Percentiles rank a stretch among this genome's conserved stretches.
phyloP scores from a whole-genome alignment of 2,888 invertebrate genomes.

The Drosophila paramelanica region DNA sequence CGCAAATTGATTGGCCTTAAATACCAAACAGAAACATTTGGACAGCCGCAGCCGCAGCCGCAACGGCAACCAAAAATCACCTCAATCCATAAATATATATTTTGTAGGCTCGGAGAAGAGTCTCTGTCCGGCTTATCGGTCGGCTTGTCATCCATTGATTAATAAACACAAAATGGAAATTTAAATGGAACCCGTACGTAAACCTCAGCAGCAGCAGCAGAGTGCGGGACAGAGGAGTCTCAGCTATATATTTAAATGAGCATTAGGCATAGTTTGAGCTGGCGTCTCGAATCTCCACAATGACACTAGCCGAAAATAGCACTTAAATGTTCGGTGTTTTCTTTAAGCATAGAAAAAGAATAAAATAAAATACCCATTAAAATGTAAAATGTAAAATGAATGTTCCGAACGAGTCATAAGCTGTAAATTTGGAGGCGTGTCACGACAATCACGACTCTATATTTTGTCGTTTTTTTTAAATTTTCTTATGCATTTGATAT shows the following conservation, averaged over 20 bases:
- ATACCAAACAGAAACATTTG: constrained; percentile 69
- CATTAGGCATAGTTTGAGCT: constrained; percentile 21
- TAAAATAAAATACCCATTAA: constrained; percentile 13
- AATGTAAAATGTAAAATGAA: background rate
- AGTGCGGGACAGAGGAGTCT: background rate
- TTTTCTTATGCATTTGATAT: background rate
- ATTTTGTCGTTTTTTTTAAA: background rate
- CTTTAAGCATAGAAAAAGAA: constrained; percentile 2
- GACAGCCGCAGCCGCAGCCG: constrained; percentile 49
- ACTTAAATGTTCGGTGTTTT: constrained; percentile 9
- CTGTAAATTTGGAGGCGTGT: constrained; percentile 3
- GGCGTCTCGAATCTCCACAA: constrained; percentile 30
- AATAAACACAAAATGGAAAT: constrained; percentile 77
- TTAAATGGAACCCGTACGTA: constrained; percentile 54
- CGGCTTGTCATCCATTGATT: constrained; percentile 68
- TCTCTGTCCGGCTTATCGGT: constrained; percentile 44
- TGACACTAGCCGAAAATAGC: constrained; percentile 22
- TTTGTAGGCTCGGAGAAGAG: constrained; percentile 24
- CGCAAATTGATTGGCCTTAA: constrained; percentile 72
- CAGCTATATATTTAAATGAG: constrained; percentile 55
- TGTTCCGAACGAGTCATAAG: background rate
- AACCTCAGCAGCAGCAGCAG: constrained; percentile 7
- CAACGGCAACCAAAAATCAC: constrained; percentile 8
- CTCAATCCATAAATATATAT: constrained; percentile 36
- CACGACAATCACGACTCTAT: constrained; percentile 9